Base-by-base conservation (phyloP, 92 coral and sea anemone genomes). In the Epizoanthus stellaris region DNA sequence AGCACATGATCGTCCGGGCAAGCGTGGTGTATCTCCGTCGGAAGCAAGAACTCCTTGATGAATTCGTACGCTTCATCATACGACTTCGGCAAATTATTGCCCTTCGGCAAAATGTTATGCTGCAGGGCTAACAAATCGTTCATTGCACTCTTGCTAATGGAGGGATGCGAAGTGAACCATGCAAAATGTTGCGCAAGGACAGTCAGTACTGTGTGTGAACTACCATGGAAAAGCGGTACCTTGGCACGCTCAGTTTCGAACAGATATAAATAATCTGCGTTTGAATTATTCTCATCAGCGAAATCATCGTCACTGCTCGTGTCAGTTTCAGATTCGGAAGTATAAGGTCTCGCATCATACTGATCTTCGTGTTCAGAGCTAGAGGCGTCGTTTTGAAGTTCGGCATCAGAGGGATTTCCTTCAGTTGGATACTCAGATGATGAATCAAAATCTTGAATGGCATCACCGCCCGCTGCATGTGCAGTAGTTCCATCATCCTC, bases 91-190 rank as follows among this genome's bases (percentile, higher is more conserved):
- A 84, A 71, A 19, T 84, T 77, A 53, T 88, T 88, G 5, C 67
- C 80, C 3, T 3, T 6, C 5, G 88, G 91, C 42, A 89, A 64
- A 2, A 84, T 70, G 0, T n/a, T 21, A 53, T 87, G 58, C 17
- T 88, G 54, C 23, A 75, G 19, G 9, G 8, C 21, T 30, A 88
- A 69, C 10, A 89, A 73, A 34, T 84, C 81, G 4, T 80, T 59
- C 36, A 84, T 19, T 45, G 86, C 82, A 70, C 53, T 52, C 73
- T 89, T 84, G 39, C 92, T 89, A 11, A n/a, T 30, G 4, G 81
- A 42, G 4, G 92, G 92, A 39, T 85, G 86, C 10, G 64, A 77
- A 15, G 88, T 77, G 61, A 89, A 85, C 92, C 88, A 89, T 4
- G 53, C 34, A 38, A 85, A 84, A 61, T 77, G 77, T 7, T 80